A percentile compares a stretch with the other conserved stretches of the same genome.
Conservation (phyloP, 92 coral and sea anemone genomes). For the Scolanthus callimorphus region DNA sequence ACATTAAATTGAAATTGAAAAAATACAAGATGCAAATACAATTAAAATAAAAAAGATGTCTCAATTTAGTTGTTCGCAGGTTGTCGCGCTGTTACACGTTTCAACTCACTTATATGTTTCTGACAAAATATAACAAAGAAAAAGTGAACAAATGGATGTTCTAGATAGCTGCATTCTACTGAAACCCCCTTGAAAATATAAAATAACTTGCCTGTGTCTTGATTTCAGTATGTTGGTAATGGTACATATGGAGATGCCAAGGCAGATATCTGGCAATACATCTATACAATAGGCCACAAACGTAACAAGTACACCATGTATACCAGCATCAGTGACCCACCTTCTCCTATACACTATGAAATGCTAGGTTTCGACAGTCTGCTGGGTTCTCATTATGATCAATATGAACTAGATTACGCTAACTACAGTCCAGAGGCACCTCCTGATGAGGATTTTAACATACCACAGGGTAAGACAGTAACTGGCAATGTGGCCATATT, state of each 20-base stretch:
- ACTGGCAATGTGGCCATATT: neutral
- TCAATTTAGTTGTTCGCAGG: too few species aligned
- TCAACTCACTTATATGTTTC: too few species aligned
- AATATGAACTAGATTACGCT: conserved; percentile 73
- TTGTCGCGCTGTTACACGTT: too few species aligned
- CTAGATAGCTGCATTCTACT: too few species aligned
- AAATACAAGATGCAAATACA: too few species aligned
- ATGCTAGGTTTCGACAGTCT: conserved; percentile 90
- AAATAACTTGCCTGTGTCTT: too few species aligned
- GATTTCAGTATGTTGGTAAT: conserved; percentile 48
- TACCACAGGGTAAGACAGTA: conserved; percentile 55
- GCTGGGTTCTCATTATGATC: conserved; percentile 91
- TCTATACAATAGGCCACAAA: conserved; percentile 51
- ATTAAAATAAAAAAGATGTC: too few species aligned
- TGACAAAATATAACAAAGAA: too few species aligned
- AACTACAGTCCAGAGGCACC: conserved; percentile 50
- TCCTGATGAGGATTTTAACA: conserved; percentile 45
- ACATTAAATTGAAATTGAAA: too few species aligned
- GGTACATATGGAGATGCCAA: conserved; percentile 22
- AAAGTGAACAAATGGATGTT: too few species aligned
- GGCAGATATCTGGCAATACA: conserved; percentile 63
- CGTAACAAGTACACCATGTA: conserved; percentile 76
- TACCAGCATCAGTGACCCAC: conserved; percentile 7
- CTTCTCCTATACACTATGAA: conserved; percentile 77
- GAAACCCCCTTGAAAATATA: too few species aligned